phyloP scores from a whole-genome alignment of 1,140 invertebrate genomes.

The Babylonia areolata region DNA sequence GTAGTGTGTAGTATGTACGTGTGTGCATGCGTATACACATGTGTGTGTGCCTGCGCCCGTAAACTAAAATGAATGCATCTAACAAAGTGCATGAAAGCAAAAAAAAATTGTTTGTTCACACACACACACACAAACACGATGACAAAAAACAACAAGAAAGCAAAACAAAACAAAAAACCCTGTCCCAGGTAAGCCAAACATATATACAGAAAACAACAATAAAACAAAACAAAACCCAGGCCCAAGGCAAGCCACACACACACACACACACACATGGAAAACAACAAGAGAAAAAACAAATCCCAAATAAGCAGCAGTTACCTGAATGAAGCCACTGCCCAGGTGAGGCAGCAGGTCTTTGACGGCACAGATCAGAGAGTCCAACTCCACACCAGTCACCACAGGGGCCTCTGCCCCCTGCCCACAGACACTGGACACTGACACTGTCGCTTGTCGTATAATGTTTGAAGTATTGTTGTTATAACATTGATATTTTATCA shows the following conservation, averaged over 20 bases:
- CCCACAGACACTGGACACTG: background rate
- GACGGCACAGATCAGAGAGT: slow-evolving; percentile 82
- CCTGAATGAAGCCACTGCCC: slow-evolving; percentile 84
- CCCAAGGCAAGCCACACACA: too few relatives aligned
- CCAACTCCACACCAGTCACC: slow-evolving; percentile 74
- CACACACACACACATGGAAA: background rate
- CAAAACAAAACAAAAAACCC: too few relatives aligned
- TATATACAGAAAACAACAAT: too few relatives aligned
- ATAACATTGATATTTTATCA: too few relatives aligned
- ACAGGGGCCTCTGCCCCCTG: slow-evolving; percentile 51
- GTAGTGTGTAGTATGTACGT: too few relatives aligned
- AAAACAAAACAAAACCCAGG: too few relatives aligned
- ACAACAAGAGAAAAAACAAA: background rate
- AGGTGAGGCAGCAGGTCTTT: slow-evolving; percentile 88
- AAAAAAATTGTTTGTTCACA: too few relatives aligned
- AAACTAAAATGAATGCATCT: background rate
- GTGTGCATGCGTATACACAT: too few relatives aligned
- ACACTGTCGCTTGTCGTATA: background rate
- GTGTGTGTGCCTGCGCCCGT: too few relatives aligned
- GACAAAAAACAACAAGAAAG: too few relatives aligned
- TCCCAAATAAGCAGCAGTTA: slow-evolving; percentile 55
- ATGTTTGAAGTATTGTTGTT: background rate
- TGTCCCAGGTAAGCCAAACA: too few relatives aligned
- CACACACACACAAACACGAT: too few relatives aligned
- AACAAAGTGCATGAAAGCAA: background rate